Evolutionary conservation across 2,797 vertebrate genomes (phyloP).

Genomic region (Garrulus glandarius): DNA sequence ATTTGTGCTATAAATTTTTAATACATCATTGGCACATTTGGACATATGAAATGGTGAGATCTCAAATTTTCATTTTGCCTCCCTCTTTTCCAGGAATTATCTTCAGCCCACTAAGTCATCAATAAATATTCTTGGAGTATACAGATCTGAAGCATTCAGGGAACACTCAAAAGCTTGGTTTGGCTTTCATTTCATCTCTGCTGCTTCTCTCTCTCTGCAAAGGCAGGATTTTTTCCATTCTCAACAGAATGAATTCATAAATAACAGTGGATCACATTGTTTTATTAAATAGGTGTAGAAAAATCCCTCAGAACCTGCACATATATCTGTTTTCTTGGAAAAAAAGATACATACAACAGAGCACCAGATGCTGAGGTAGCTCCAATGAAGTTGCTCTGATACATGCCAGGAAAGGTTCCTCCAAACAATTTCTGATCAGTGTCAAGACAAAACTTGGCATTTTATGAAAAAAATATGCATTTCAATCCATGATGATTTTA

Average conservation of each 20-base stretch:
- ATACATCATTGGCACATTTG: background rate
- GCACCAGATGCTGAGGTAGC: background rate
- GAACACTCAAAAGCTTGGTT: background rate
- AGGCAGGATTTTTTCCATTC: background rate
- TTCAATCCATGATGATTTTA: conserved; percentile 15
- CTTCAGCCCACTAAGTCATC: background rate
- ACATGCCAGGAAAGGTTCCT: background rate
- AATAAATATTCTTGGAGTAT: background rate
- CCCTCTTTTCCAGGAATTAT: background rate
- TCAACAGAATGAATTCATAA: background rate
- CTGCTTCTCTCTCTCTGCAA: background rate
- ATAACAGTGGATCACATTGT: background rate
- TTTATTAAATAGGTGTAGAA: background rate
- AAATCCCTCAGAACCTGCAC: background rate
- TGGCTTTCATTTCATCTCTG: background rate
- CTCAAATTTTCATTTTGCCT: background rate
- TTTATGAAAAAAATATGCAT: background rate
- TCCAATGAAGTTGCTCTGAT: background rate
- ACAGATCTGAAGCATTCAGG: background rate
- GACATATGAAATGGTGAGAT: background rate
- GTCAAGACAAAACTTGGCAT: background rate
- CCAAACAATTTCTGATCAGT: background rate
- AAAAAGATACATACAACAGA: background rate
- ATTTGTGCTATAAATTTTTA: background rate
- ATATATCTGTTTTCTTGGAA: background rate